phyloP scores from a whole-genome alignment of 2,113 vertebrate genomes.

The Sturnira hondurensis region DNA sequence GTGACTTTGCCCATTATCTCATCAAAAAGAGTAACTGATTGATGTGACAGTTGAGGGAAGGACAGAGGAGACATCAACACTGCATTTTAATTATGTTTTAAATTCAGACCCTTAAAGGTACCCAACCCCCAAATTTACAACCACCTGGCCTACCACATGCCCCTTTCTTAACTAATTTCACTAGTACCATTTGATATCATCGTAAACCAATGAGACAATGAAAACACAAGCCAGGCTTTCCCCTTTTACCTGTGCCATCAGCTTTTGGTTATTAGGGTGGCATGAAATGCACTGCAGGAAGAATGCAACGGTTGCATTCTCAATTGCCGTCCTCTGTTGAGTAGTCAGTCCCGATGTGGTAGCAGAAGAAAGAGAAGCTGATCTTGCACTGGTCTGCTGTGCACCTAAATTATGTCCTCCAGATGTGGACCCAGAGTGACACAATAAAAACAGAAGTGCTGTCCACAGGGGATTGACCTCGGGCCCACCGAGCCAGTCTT shows the following conservation, averaged over 20 bases:
- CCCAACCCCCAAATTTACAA: background rate
- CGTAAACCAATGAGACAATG: background rate
- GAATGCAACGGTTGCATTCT: slow-evolving; percentile 97
- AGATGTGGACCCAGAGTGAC: slow-evolving; percentile 92
- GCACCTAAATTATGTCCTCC: slow-evolving; percentile 77
- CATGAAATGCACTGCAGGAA: slow-evolving; percentile 99
- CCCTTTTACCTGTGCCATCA: slow-evolving; percentile 94
- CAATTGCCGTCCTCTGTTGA: slow-evolving; percentile 95
- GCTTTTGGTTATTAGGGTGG: slow-evolving; percentile 97
- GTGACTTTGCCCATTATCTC: background rate
- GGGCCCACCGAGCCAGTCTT: slow-evolving; percentile 97
- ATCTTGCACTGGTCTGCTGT: slow-evolving; percentile 80
- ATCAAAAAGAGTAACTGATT: background rate
- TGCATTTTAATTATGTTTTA: background rate
- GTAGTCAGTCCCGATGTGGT: slow-evolving; percentile 89
- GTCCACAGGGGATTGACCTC: slow-evolving; percentile 98
- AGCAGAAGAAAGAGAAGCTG: slow-evolving; percentile 84
- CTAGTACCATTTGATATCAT: background rate
- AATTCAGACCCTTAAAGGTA: background rate
- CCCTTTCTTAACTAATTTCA: background rate
- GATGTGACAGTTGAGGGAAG: background rate
- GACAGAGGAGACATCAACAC: background rate
- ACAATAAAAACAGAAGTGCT: slow-evolving; percentile 95
- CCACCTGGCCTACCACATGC: background rate
- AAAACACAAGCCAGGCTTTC: background rate